Evolutionary conservation across 2,888 invertebrate species (phyloP).

Genomic region (Hirtodrosophila duncani): DNA sequence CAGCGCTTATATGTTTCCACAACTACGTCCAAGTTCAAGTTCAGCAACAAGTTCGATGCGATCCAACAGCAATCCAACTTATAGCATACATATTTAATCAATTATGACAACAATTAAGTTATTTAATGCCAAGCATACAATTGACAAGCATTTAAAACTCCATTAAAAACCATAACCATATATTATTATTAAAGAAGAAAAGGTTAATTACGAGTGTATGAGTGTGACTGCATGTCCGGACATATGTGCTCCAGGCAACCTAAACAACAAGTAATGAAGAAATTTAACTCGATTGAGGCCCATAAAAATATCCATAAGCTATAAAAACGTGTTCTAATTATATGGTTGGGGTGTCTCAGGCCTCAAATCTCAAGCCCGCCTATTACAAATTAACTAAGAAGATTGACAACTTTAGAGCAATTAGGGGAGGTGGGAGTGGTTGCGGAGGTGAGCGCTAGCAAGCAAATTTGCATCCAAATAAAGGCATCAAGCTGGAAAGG

Average conservation of each 20-base stretch:
- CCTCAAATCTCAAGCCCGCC: not conserved
- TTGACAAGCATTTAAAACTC: conserved; percentile 42
- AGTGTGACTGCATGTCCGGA: not conserved
- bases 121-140: conserved; percentile 25
- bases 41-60: conserved; percentile 33
- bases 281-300: conserved; percentile 21
- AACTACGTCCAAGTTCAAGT: conserved; percentile 46
- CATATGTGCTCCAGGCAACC: no score
- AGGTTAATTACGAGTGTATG: conserved; percentile 9
- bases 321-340: conserved; percentile 33
- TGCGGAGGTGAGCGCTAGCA: no score
- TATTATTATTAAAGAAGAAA: conserved; percentile 5
- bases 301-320: conserved; percentile 24
- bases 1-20: conserved; percentile 10
- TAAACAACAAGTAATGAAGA: no score
- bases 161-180: conserved; percentile 30
- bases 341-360: conserved; percentile 10
- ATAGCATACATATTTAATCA: conserved; percentile 23
- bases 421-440: no score
- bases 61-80: conserved; percentile 5
- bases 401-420: no score
- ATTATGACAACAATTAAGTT: conserved; percentile 43
- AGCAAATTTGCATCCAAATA: no score
- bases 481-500: no score
- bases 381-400: conserved; percentile 5